Percentiles rank a stretch among this genome's conserved stretches.
These are phyloP conservation scores for Charadrius vociferus DNA, from an alignment of 2,113 vertebrate genomes.

Conservation along the genomic window DNA sequence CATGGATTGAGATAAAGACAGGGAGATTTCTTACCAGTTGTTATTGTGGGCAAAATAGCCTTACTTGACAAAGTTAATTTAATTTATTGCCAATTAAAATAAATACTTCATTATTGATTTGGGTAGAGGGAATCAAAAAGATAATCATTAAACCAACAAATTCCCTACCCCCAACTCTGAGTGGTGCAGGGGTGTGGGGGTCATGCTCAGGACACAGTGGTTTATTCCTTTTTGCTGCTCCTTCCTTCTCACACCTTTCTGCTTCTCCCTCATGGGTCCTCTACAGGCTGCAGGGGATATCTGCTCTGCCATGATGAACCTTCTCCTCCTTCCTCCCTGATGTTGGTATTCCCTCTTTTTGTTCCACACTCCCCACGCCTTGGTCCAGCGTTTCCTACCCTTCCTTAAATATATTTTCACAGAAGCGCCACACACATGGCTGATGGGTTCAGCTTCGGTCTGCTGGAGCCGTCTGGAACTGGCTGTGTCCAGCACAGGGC, in stretches of 20 bases:
- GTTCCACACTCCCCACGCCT: background rate
- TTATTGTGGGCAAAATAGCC: background rate
- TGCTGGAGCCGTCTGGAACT: fast-evolving
- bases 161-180: background rate
- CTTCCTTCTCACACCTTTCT: background rate
- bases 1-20: background rate
- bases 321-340: background rate
- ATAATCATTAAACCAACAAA: background rate
- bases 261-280: background rate
- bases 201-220: background rate
- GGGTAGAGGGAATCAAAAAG: background rate
- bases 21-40: background rate
- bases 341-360: background rate
- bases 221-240: background rate
- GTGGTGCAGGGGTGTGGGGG: background rate
- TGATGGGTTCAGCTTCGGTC: background rate
- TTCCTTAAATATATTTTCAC: background rate
- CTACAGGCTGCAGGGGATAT: background rate
- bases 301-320: background rate
- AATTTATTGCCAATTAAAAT: background rate
- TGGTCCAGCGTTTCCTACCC: background rate
- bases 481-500: background rate
- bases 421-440: background rate
- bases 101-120: background rate
- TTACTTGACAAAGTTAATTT: background rate